Evolutionary conservation across 1,140 invertebrate species (phyloP).

Genomic region (Onthophagus taurus): DNA sequence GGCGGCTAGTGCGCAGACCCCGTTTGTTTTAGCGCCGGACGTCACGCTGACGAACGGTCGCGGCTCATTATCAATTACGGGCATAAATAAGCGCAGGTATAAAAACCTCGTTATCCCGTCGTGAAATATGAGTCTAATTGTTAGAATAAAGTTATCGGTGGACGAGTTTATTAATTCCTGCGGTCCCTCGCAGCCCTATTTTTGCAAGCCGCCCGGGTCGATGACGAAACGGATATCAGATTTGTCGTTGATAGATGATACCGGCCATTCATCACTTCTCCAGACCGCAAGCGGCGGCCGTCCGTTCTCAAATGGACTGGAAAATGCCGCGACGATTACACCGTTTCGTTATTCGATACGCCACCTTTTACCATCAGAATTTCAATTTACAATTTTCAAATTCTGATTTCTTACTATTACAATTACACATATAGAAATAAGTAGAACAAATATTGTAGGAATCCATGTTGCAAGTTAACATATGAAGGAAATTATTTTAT

Average conservation of each 20-base stretch:
- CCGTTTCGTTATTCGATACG: neutral
- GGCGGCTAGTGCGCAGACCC: slow-evolving; percentile 3
- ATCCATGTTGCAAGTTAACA: too few species aligned
- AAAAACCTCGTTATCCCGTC: slow-evolving; percentile 29
- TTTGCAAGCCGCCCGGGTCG: too few species aligned
- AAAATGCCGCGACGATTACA: slow-evolving; percentile 6
- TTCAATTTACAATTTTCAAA: too few species aligned
- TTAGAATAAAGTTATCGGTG: slow-evolving; percentile 20
- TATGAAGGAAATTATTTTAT: too few species aligned
- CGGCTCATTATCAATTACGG: slow-evolving; percentile 31
- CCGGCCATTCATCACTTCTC: slow-evolving; percentile 8
- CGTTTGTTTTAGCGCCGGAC: slow-evolving; percentile 8
- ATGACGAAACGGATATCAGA: slow-evolving; percentile 1
- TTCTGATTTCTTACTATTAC: too few species aligned
- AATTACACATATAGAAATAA: too few species aligned
- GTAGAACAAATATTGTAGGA: too few species aligned
- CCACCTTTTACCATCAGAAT: too few species aligned
- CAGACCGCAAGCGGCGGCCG: slow-evolving; percentile 5
- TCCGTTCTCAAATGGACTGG: slow-evolving; percentile 9
- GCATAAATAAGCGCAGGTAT: slow-evolving; percentile 29
- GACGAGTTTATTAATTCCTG: slow-evolving; percentile 15
- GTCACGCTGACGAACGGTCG: slow-evolving; percentile 10
- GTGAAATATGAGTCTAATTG: slow-evolving; percentile 32
- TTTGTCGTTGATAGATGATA: slow-evolving; percentile 14
- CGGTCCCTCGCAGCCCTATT: too few species aligned